A percentile compares a stretch with the other conserved stretches of the same genome.
These are phyloP conservation scores for Ormyrus nitidulus DNA, from an alignment of 2,888 invertebrate genomes.

Conservation along the genomic window DNA sequence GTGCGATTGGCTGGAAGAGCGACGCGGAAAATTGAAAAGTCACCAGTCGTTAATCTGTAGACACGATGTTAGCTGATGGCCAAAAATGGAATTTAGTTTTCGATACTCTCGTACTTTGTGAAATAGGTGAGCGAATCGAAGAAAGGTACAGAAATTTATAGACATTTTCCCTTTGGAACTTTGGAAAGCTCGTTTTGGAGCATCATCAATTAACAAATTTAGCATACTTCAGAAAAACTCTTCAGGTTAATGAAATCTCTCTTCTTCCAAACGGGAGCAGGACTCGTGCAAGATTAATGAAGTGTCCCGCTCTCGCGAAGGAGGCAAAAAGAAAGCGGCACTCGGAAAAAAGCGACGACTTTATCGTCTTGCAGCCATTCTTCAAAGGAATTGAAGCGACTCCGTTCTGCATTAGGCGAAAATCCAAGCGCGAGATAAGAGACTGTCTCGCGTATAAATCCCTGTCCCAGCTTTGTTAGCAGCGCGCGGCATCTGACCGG, in stretches of 20 bases:
- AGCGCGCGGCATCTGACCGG: background rate
- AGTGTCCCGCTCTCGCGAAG: constrained; percentile 7
- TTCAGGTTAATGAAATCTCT: constrained; percentile 55
- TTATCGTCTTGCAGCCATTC: constrained; percentile 51
- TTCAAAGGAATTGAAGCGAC: constrained; percentile 37
- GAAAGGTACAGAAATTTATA: background rate
- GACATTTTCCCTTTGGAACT: background rate
- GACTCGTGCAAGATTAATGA: constrained; percentile 55
- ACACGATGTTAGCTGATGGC: background rate
- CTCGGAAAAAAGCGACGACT: constrained; percentile 16
- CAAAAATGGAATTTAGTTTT: no score
- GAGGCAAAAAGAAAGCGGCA: background rate
- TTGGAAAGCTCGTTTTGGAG: constrained; percentile 41
- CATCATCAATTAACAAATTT: constrained; percentile 56
- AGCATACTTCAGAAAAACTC: constrained; percentile 49
- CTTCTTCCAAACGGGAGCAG: constrained; percentile 6
- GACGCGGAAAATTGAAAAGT: constrained; percentile 57
- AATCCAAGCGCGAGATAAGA: constrained; percentile 45
- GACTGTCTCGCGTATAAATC: constrained; percentile 19
- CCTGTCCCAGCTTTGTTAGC: background rate
- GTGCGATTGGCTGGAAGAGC: constrained; percentile 65
- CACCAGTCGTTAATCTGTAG: background rate
- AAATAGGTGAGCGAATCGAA: background rate
- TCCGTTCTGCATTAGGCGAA: constrained; percentile 59
- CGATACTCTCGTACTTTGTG: no score